Percentiles rank a stretch among this genome's conserved stretches.
Evolutionary conservation across 2,113 vertebrate genomes (phyloP).

Genomic region (Mormoops blainvillei): DNA sequence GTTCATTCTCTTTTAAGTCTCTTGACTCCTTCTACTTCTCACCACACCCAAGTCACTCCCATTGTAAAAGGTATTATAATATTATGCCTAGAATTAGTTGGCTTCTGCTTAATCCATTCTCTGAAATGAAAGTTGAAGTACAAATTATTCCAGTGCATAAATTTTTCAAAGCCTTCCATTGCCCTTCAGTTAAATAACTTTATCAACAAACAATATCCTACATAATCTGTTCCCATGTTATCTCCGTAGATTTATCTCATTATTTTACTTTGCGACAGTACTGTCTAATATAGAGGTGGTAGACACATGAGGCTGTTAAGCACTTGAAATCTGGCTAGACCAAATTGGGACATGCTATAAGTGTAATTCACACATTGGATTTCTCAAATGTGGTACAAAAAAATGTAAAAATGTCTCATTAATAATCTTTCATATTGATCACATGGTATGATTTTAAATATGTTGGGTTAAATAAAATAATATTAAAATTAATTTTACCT

Average conservation of each 20-base stretch:
- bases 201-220: background rate
- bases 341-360: background rate
- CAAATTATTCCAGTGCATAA: background rate
- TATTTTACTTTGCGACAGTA: background rate
- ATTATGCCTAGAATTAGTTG: background rate
- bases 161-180: background rate
- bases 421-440: background rate
- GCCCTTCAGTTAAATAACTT: background rate
- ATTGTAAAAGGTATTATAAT: background rate
- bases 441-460: background rate
- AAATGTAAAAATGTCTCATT: background rate
- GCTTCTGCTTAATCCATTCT: background rate
- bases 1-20: background rate
- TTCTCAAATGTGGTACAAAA: background rate
- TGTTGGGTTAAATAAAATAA: background rate
- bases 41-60: background rate
- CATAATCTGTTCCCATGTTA: background rate
- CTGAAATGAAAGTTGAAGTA: background rate
- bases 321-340: background rate
- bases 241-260: background rate
- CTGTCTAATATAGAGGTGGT: background rate
- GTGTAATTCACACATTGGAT: background rate
- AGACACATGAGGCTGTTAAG: background rate
- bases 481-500: background rate
- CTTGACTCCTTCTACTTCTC: background rate